Conservation (phyloP, 1,140 invertebrate genomes). For the Lysiphlebus fabarum region DNA sequence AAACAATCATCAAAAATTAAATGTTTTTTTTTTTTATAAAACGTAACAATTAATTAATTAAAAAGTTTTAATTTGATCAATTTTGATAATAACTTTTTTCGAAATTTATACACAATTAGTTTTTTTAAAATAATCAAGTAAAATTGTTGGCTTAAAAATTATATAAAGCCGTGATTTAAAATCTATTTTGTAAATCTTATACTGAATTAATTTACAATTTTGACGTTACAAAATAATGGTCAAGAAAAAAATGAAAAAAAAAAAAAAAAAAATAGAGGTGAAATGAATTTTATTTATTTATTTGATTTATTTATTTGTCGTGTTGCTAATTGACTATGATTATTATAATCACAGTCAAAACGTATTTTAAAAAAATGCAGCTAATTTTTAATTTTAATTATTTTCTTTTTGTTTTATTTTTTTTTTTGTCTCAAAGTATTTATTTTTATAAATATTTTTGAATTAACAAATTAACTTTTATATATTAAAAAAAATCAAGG, state of each 20-base stretch:
- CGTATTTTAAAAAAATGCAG: background rate
- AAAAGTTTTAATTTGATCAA: constrained; percentile 25
- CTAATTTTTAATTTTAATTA: too few species aligned
- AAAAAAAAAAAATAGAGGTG: constrained; percentile 30
- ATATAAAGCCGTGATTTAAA: constrained; percentile 27
- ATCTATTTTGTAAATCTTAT: constrained; percentile 50
- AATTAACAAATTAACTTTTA: constrained; percentile 22
- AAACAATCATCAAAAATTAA: constrained; percentile 22
- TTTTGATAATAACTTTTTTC: too few species aligned
- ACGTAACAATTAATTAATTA: constrained; percentile 14
- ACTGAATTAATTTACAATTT: constrained; percentile 21
- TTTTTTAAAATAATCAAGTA: background rate
- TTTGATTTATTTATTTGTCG: constrained; percentile 55
- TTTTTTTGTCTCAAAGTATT: constrained; percentile 48
- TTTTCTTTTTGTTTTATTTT: background rate
- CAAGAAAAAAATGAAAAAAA: constrained; percentile 17
- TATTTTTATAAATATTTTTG: constrained; percentile 55
- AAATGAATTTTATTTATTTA: constrained; percentile 55
- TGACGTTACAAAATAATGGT: constrained; percentile 8
- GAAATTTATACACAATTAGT: too few species aligned
- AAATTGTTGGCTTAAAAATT: constrained; percentile 30
- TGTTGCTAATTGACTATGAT: constrained; percentile 32
- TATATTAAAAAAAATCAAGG: constrained; percentile 10
- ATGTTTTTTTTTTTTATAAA: constrained; percentile 46
- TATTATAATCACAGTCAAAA: constrained; percentile 16